A percentile compares a stretch with the other conserved stretches of the same genome.
Conservation (phyloP, 2,113 vertebrate species). For the Petroica traversi region DNA sequence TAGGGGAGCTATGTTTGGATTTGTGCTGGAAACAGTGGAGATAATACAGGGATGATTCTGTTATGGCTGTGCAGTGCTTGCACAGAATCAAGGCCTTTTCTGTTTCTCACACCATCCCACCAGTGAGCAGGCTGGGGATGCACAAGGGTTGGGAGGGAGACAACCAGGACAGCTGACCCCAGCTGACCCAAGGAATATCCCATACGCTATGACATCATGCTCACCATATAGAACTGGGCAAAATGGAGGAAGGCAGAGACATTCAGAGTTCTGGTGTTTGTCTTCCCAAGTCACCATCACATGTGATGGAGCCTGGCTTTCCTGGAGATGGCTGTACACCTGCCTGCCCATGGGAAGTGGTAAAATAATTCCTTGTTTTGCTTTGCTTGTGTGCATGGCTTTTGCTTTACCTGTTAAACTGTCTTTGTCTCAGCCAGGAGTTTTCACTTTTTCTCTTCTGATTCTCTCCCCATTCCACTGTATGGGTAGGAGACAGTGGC, state of each 20-base stretch:
- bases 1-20: neutral
- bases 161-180: neutral
- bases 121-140: neutral
- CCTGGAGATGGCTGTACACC: neutral
- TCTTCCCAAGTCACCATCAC: neutral
- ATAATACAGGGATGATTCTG: neutral
- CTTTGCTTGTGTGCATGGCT: neutral
- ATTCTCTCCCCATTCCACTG: neutral
- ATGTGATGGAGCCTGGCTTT: neutral
- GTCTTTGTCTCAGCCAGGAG: neutral
- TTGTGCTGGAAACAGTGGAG: neutral
- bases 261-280: neutral
- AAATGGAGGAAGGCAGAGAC: neutral
- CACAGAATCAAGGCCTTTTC: neutral
- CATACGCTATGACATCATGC: neutral
- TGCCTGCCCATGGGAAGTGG: neutral
- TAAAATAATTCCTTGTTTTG: neutral
- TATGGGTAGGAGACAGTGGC: fast-evolving
- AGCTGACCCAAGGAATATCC: fast-evolving
- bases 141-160: neutral
- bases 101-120: neutral
- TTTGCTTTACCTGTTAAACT: neutral
- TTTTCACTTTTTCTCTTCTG: neutral
- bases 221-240: neutral
- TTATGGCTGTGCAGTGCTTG: neutral